Evolutionary conservation across 2,797 vertebrate genomes (phyloP), one percentile per base, ranked within the genome.

Genomic region (Threskiornis aethiopicus): DNA sequence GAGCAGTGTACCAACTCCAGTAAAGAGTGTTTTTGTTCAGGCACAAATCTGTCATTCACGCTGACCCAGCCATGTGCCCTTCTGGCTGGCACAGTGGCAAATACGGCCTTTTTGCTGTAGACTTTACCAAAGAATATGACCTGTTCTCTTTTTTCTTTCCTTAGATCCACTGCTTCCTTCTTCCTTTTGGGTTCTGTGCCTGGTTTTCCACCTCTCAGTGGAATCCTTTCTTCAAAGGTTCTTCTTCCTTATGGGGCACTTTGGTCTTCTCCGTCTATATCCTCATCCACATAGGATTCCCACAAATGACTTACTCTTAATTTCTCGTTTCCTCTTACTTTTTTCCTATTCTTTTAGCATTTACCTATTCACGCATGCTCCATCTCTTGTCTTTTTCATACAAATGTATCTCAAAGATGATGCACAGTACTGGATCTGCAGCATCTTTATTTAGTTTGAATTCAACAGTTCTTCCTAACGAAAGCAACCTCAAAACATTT

Each of bases 401-500:
- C 24, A 84, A 61, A 57, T 12, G 5, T 17, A 5, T 42, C 31
- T 88, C 46, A 71, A 39, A 83, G 67, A 80, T 64, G 44, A 77
- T 59, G 55, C 47, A 39, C 16, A 47, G 59, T 47, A 64, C 47
- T 64, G 93, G 55, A 89, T 52, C 64, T n/a, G 57, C 47, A 82
- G 9, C 41, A 29, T 89, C 89, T 92, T 90, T 51, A 58, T 87
- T 93, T 95, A 69, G 46, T 66, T 91, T 71, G 31, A 92, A 85
- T 87, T 93, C 52, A 71, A 31, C 37, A 83, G 67, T 85, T 80
- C 65, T 90, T 94, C 35, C 18, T 51, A 86, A 72, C 0, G 2
- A 91, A 94, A 75, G 71, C 55, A 91, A 61, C 29, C 24, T 78
- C 61, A 75, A 87, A 95, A 92, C 52, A 91, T 72, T 81, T 64